Base-by-base conservation (phyloP, 2,113 vertebrate species). In the Rhombomys opimus region DNA sequence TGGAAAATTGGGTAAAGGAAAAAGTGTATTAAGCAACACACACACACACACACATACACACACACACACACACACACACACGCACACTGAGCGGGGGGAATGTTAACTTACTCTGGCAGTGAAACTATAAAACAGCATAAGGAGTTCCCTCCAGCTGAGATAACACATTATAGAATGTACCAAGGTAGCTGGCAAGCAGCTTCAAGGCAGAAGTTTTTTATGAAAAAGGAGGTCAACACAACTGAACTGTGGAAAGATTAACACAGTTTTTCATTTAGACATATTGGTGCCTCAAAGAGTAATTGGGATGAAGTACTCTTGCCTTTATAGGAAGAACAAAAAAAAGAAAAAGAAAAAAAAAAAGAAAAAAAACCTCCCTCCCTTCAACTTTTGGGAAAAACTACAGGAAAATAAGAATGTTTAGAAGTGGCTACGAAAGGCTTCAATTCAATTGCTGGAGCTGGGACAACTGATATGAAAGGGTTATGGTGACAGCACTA, bases 51-150 rank as follows among this genome's bases (percentile, higher is more conserved):
- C 25, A 95, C 94, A 91, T 4, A 70, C 30, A 35, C 88, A 67
- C 9, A 73, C 72, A 73, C 72, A 73, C n/a, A 73, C 30, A n/a
- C n/a, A 80, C 50, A 54, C 76, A 80, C 20, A 35, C 52, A 54
- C 9, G n/a, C 12, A 3, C 9, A 41, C 3, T 18, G 18, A 12
- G 92, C 15, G 30, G 67, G 63, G 14, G 86, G 46, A 91, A 94
- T 67, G 85, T 94, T 93, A 81, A 91, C 72, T 85, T 89, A 54
- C 20, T 80, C 63, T 89, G 96, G 75, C 80, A 95, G 87, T 65
- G 67, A 89, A 91, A 90, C 59, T 73, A 75, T 80, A 46, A 61
- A 93, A 84, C 30, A 91, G 89, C 72, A 91, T 63, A 68, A 94
- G 18, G 77, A 90, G 80, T 92, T 92, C 63, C 93, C 59, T 92